Evolutionary conservation across 2,888 invertebrate genomes (phyloP), one percentile per base, ranked within the genome.

Genomic region (Scaptomyza tumidula): DNA sequence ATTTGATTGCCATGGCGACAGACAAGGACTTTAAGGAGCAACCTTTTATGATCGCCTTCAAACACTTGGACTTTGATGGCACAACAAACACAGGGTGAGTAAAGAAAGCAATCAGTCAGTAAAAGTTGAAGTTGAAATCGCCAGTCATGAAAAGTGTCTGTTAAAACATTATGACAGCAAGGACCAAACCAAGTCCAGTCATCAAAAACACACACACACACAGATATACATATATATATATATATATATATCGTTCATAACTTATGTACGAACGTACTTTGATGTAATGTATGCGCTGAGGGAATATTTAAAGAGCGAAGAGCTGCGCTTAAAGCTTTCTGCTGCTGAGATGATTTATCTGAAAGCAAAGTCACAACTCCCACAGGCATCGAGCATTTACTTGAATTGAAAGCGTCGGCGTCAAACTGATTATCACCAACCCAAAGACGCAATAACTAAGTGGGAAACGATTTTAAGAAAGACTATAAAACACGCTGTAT

Each of bases 151-250:
- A 72, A 75, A 75, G 78, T 71, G 84, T 68, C 69, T 82, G 76
- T 84, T 86, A 78, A 88, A 88, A 86, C 80, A 82, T 88, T 86
- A 80, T 84, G 75, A 79, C 71, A 68, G 62, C 61, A 52, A 58
- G 66, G 60, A 72, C 49, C 43, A 56, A 71, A 72, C 49, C 43
- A 56, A 71, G 27, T 45, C 50, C 55, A 35, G 43, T n/a, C 54
- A 58, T 60, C 59, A 58, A 62, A 59, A 9, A 41, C 39, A 54
- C 56, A 39, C 3, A 52, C 6, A 29, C 39, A 54, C 56, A 39
- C 3, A 52, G 5, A 29, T 19, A 19, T 19, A 19, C 16, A 35
- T 19, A 9, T 35, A 44, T 16, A 63, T 24, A 24, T 24, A 24
- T 16, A 44, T 14, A 9, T 35, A 44, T 16, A 60, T 35, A 52